Evolutionary conservation across 2,797 vertebrate genomes (phyloP).

Genomic region (Orestias chungarensis): DNA sequence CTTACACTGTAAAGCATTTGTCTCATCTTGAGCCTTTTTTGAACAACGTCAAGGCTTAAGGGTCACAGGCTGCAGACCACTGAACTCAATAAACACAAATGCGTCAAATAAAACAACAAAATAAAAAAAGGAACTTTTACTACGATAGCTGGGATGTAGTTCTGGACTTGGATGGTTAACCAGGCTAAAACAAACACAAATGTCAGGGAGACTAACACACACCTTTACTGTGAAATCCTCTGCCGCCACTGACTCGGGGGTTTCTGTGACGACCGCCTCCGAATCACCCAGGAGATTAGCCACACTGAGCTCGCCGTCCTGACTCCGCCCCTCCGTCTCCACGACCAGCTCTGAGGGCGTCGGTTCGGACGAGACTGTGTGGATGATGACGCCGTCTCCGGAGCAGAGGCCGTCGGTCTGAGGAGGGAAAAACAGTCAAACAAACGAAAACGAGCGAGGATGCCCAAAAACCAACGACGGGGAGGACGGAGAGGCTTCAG

Average conservation of each 20-base stretch:
- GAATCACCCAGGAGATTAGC: slow-evolving; percentile 56
- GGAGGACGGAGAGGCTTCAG: not conserved
- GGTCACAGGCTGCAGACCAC: no score
- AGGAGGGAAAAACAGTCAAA: not conserved
- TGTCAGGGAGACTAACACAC: no score
- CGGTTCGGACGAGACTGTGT: slow-evolving; percentile 89
- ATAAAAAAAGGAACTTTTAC: no score
- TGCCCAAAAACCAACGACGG: not conserved
- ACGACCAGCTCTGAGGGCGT: slow-evolving; percentile 82
- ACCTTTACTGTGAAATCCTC: slow-evolving; percentile 84
- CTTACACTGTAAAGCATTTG: no score
- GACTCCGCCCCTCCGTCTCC: slow-evolving; percentile 75
- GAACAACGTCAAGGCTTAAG: no score
- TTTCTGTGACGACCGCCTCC: slow-evolving; percentile 53
- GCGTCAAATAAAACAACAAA: no score
- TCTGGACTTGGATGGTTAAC: no score
- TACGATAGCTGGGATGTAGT: no score
- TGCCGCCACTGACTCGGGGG: slow-evolving; percentile 77
- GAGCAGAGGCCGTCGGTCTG: slow-evolving; percentile 91
- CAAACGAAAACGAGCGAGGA: not conserved
- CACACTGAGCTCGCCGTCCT: slow-evolving; percentile 69
- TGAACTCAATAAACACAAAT: no score
- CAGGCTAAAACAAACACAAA: no score
- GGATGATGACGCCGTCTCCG: slow-evolving; percentile 94
- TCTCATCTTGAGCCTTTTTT: no score